These are phyloP conservation scores for Tursiops truncatus DNA, from an alignment of 2,113 vertebrate species.

Conservation along the genomic window DNA sequence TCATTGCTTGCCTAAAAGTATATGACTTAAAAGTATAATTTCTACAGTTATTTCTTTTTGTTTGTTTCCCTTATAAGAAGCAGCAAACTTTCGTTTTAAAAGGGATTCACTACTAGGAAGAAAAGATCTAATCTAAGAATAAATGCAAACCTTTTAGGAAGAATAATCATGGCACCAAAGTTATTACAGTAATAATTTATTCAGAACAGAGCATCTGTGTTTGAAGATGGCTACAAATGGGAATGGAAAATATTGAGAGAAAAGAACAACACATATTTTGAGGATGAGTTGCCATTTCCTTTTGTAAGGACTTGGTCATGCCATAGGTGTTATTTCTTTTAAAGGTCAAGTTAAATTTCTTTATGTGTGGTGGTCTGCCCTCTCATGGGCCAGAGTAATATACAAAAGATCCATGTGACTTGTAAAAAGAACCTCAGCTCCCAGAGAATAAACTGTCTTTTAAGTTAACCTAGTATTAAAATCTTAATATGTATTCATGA, in stretches of 20 bases:
- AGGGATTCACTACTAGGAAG: neutral
- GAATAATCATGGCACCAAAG: neutral
- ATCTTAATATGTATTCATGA: neutral
- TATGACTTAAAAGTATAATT: neutral
- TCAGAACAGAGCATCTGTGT: neutral
- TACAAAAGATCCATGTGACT: neutral
- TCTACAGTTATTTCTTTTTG: neutral
- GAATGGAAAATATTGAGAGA: neutral
- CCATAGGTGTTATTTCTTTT: neutral
- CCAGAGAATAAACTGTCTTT: neutral
- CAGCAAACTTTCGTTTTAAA: neutral
- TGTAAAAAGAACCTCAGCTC: slow-evolving; percentile 25
- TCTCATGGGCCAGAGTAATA: slow-evolving; percentile 30
- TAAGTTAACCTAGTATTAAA: neutral
- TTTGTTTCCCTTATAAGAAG: neutral
- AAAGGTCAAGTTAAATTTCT: slow-evolving; percentile 30
- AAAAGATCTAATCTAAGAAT: neutral
- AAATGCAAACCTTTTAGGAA: slow-evolving; percentile 23
- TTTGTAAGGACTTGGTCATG: neutral
- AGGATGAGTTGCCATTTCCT: neutral
- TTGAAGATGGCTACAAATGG: slow-evolving; percentile 4
- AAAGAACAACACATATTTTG: neutral
- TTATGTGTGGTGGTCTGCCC: slow-evolving; percentile 26
- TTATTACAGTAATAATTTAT: neutral
- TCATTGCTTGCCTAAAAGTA: slow-evolving; percentile 7